A percentile compares a stretch with the other conserved stretches of the same genome.
These are phyloP conservation scores for Ptilorrhoa leucosticta DNA, from an alignment of 2,113 vertebrate species.

Conservation along the genomic window DNA sequence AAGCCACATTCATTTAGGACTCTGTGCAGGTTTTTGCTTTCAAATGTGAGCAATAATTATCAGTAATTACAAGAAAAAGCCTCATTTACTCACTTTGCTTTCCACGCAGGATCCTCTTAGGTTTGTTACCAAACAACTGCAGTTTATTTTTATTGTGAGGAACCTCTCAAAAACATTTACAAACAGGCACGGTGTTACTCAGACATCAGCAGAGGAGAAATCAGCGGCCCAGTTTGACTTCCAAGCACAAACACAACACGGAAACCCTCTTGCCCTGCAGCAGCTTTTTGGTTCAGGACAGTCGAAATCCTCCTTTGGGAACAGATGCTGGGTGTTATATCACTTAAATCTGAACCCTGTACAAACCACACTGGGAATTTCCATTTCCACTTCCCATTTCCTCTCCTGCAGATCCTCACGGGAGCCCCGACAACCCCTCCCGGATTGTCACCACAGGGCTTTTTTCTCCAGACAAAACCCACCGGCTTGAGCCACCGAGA, in stretches of 20 bases:
- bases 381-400: background rate
- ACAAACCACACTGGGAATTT: background rate
- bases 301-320: background rate
- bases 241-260: background rate
- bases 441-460: background rate
- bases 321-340: background rate
- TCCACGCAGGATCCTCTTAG: background rate
- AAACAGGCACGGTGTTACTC: background rate
- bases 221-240: background rate
- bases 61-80: background rate
- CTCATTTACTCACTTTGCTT: background rate
- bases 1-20: background rate
- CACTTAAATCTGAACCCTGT: background rate
- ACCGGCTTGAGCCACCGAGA: background rate
- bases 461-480: background rate
- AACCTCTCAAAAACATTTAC: background rate
- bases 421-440: background rate
- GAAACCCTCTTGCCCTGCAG: background rate
- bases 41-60: background rate
- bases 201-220: background rate
- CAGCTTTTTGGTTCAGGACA: background rate
- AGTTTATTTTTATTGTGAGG: slow-evolving; percentile 6
- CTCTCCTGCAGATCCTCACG: background rate
- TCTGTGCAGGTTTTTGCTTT: background rate
- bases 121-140: background rate